A percentile compares a stretch with the other conserved stretches of the same genome.
Conservation (phyloP, 2,888 invertebrate species). For the Meteorus colon region DNA sequence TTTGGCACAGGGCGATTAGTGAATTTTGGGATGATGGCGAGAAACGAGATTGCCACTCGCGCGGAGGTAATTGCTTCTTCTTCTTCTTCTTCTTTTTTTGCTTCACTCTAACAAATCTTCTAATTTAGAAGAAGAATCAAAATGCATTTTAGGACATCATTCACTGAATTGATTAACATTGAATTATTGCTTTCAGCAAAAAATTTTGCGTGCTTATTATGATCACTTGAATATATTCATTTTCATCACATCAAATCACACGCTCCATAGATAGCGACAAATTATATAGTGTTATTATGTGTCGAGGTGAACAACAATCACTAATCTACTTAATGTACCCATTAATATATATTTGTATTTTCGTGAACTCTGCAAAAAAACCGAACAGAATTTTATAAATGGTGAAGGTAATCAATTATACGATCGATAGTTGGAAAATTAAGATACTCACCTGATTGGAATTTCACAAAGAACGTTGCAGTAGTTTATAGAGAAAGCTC, state of each 20-base stretch:
- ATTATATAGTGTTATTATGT: neutral
- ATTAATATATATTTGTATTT: neutral
- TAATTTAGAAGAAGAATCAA: neutral
- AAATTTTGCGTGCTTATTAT: neutral
- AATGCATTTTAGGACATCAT: neutral
- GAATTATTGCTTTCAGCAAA: neutral
- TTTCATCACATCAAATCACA: neutral
- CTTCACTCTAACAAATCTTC: neutral
- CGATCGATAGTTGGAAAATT: neutral
- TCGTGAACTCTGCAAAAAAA: neutral
- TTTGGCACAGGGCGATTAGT: slow-evolving; percentile 69
- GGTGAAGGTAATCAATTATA: neutral
- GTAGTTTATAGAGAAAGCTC: no score
- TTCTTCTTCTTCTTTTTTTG: neutral
- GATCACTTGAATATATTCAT: neutral
- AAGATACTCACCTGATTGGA: no score
- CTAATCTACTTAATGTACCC: neutral
- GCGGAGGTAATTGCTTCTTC: slow-evolving; percentile 64
- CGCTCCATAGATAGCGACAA: neutral
- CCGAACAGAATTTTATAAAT: neutral
- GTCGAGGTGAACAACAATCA: slow-evolving; percentile 41
- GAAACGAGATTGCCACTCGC: slow-evolving; percentile 66
- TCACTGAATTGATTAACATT: neutral
- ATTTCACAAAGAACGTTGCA: no score
- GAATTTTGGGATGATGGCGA: slow-evolving; percentile 67